Evolutionary conservation across 2,888 invertebrate genomes (phyloP).

Genomic region (Saturnia japonica): DNA sequence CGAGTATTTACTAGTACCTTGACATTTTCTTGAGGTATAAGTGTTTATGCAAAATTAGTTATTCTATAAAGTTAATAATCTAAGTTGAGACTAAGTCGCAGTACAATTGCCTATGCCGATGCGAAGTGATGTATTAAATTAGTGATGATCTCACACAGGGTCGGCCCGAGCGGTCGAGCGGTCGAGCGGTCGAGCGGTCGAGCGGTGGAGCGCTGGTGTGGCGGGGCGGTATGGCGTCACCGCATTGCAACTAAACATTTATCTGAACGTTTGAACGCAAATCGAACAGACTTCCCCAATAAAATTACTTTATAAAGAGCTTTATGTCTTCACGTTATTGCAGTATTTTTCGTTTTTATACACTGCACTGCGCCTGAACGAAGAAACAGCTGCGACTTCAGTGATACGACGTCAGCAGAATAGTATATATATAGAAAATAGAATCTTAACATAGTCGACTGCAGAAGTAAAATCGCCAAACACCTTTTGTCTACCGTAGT

Average conservation of each 20-base stretch:
- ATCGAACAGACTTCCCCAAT: background rate
- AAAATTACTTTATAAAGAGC: background rate
- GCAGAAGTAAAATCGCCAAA: background rate
- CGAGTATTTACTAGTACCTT: background rate
- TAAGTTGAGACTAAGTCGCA: background rate
- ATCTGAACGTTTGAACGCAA: background rate
- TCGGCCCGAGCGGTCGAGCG: background rate
- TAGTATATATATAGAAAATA: too few relatives aligned
- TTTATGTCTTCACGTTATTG: slow-evolving; percentile 3
- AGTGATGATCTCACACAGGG: slow-evolving; percentile 17
- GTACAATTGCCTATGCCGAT: background rate
- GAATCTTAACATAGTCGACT: background rate
- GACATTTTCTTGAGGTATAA: background rate
- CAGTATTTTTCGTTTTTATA: background rate
- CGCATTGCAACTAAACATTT: slow-evolving; percentile 6
- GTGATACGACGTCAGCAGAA: background rate
- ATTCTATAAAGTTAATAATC: background rate
- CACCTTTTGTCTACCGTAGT: background rate
- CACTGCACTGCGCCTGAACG: background rate
- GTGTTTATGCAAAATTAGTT: background rate
- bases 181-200: background rate
- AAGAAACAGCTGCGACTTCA: background rate
- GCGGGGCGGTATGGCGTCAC: background rate
- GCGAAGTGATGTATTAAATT: slow-evolving; percentile 16
- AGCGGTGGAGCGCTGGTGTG: too few relatives aligned